These are phyloP conservation scores for Epizoanthus ramosus DNA, from an alignment of 92 coral and sea anemone genomes.

Conservation along the genomic window DNA sequence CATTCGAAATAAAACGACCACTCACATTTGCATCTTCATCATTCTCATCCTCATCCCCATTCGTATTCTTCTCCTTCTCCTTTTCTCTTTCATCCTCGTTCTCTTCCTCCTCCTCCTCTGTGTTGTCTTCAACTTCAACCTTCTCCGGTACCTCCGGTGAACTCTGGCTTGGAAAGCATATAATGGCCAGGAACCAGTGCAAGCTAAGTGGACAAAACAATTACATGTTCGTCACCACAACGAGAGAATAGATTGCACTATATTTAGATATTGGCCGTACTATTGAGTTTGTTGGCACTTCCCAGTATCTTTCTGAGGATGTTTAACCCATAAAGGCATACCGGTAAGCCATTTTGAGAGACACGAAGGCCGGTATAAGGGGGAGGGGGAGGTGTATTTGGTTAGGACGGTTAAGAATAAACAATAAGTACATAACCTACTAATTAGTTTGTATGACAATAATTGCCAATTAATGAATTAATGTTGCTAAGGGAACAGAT, in stretches of 20 bases:
- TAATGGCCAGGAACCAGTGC: constrained; percentile 90
- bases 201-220: constrained; percentile 49
- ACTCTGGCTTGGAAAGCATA: constrained; percentile 77
- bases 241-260: background rate
- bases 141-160: constrained; percentile 9
- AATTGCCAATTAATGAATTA: no score
- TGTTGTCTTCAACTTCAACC: constrained; percentile 42
- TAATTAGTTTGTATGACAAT: no score
- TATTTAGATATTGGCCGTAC: background rate
- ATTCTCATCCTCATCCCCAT: constrained; percentile 23
- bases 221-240: background rate
- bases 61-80: constrained; percentile 27
- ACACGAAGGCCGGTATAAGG: no score
- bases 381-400: no score
- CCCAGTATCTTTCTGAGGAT: no score
- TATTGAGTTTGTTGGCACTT: no score
- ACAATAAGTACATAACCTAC: no score
- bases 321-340: no score
- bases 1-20: no score
- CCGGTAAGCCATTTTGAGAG: no score
- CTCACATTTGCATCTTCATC: constrained; percentile 26
- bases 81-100: background rate
- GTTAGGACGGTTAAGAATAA: no score
- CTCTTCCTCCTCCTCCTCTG: constrained; percentile 27
- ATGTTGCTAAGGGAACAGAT: no score